Base-by-base conservation (phyloP, 2,888 invertebrate genomes). In the Calephelis perditalis region DNA sequence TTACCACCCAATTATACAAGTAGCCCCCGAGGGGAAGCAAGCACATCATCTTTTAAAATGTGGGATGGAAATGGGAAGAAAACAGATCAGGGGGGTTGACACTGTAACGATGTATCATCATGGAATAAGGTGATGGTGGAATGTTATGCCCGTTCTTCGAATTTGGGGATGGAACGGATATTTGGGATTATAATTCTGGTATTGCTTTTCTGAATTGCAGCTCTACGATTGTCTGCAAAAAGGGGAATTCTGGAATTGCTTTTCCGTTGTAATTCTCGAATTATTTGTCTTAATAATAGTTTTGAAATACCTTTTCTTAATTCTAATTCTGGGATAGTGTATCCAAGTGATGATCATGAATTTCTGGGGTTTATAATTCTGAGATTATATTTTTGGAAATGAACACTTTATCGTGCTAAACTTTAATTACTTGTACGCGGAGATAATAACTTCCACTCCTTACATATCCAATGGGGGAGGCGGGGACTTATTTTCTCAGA, bases 381-480 rank as follows among this genome's bases (percentile, higher is more conserved):
- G 35, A 26, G 49, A 52, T 52, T 15, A 15, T 15, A 15, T 15
- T 15, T 15, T 26, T 26, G 35, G 35, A 26, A 8, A 52, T 52
- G 49, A 52, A 52, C 35, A 52, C 10, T 10, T 52, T 26, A 26
- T 37, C 47, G 12, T 35, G 45, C 57, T 44, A 46, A 10, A 3
- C 26, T 49, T 69, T 59, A 59, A 65, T 65, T 67, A 60, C 71
- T 73, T 76, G 75, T 79, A 70, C 68, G 66, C 68, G 73, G 73
- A 79, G 74, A 82, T 85, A 90, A 90, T 89, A 86, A 82, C 89
- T 89, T 85, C 76, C 84, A 70, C 81, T 83, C 82, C 76, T 75
- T 67, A 66, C 71, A 81, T 82, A 79, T 84, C 82, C 85, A 69
- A 67, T 63, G 83, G 78, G 44, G 56, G 56, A 43, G 66, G 49